phyloP scores from a whole-genome alignment of 2,113 vertebrate genomes.

The Calyptomena viridis region DNA sequence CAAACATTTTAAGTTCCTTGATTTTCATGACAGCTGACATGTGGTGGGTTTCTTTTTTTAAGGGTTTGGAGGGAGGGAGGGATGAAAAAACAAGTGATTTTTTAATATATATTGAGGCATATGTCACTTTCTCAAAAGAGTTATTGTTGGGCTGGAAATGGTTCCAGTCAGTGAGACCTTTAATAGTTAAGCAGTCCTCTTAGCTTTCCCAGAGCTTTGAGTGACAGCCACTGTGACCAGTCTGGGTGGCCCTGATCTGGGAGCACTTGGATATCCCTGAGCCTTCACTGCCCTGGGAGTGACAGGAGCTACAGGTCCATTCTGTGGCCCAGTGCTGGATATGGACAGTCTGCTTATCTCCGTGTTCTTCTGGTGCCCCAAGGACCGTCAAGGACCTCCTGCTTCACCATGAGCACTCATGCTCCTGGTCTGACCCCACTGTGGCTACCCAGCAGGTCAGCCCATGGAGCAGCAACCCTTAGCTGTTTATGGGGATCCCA shows the following conservation, averaged over 20 bases:
- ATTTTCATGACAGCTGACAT: background rate
- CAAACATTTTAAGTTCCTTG: background rate
- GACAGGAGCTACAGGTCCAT: accelerated
- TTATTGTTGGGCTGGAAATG: background rate
- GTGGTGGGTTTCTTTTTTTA: background rate
- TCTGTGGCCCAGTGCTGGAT: too few relatives aligned
- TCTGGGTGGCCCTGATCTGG: background rate
- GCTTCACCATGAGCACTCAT: accelerated
- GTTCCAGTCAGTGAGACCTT: background rate
- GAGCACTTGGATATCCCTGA: accelerated
- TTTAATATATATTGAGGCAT: background rate
- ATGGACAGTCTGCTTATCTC: background rate
- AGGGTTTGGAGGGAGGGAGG: too few relatives aligned
- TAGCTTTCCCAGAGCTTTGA: background rate
- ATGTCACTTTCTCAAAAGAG: background rate
- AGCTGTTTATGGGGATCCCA: accelerated
- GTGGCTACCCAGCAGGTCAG: background rate
- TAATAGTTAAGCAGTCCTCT: background rate
- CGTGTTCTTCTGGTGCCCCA: background rate
- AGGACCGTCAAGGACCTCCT: accelerated
- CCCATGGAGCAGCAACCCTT: background rate
- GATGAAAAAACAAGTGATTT: background rate
- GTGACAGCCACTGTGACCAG: background rate
- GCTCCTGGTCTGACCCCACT: accelerated
- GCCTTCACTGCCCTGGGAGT: background rate